Evolutionary conservation across 1,140 invertebrate species (phyloP).

Genomic region (Nasonia giraulti): DNA sequence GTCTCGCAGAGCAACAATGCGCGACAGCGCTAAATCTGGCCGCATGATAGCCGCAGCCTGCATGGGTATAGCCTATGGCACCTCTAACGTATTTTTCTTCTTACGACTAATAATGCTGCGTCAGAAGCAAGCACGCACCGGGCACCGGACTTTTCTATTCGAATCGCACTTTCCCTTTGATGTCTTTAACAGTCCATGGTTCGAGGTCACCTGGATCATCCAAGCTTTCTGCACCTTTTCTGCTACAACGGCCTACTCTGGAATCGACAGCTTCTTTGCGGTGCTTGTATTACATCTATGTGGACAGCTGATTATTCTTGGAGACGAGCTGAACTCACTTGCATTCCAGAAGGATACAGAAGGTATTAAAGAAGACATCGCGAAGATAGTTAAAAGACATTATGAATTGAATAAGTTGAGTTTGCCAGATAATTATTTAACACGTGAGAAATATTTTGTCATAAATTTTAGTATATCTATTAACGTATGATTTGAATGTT

Average conservation of each 20-base stretch:
- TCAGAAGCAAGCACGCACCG: not conserved
- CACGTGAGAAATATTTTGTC: too few species aligned
- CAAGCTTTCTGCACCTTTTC: not conserved
- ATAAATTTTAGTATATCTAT: not conserved
- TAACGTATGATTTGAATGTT: not conserved
- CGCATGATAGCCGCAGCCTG: not conserved
- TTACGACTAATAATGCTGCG: not conserved
- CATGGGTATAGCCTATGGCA: not conserved
- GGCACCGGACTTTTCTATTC: not conserved
- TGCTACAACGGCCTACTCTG: slow-evolving; percentile 44
- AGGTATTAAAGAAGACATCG: not conserved
- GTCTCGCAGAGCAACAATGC: slow-evolving; percentile 29
- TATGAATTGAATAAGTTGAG: slow-evolving; percentile 20
- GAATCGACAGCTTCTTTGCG: slow-evolving; percentile 52
- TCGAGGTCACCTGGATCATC: not conserved
- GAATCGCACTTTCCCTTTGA: slow-evolving; percentile 6
- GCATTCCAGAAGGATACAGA: not conserved
- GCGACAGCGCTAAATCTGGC: not conserved
- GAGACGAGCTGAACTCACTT: not conserved
- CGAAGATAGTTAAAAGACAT: slow-evolving; percentile 31
- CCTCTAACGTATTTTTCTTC: slow-evolving; percentile 1
- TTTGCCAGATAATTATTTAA: not conserved
- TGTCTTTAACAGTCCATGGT: not conserved
- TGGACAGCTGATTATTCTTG: slow-evolving; percentile 44
- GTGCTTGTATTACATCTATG: slow-evolving; percentile 53